Base-by-base conservation (phyloP, 2,888 invertebrate genomes). In the Hirtodrosophila trivittata region DNA sequence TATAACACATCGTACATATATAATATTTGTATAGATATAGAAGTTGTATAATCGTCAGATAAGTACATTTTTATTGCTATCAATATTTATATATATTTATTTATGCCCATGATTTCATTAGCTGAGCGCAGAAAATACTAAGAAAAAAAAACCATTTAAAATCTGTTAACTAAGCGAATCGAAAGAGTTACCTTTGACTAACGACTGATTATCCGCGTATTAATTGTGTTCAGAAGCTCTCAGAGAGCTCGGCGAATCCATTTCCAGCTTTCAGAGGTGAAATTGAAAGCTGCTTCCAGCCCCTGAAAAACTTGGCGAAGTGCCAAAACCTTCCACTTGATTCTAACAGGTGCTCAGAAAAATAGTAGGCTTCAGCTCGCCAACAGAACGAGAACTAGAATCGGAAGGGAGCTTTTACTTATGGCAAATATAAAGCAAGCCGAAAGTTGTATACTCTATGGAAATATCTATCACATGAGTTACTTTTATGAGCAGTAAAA, bases 201-300 rank as follows among this genome's bases (percentile, higher is more conserved):
- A 21, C 5, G 18, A 2, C 18, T 21, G 3, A 21, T 21, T 21
- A 21, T 21, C 5, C 18, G 18, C 18, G 5, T 21, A 5, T 21
- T 21, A 21, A 21, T 21, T 21, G 18, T n/a, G n/a, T n/a, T n/a
- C n/a, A n/a, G n/a, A n/a, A n/a, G n/a, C n/a, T n/a, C n/a, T n/a
- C n/a, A 21, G 18, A 21, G 18, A 21, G 18, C 18, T 21, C 18
- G 5, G 5, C 18, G 18, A 21, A 21, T 21, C 2, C 5, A 21
- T 21, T 21, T 21, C 18, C 18, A 21, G 18, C 5, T 21, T 21
- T 21, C 5, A 21, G 8, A 16, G 47, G n/a, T 62, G 64, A 85
- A 85, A 85, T 30, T 60, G 80, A 81, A 84, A 80, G 81, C 77
- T 67, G 60, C 43, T 75, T 72, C 60, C 86, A 78, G 72, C 68